Conservation (phyloP, 2,888 invertebrate genomes). For the Alcis repandata region DNA sequence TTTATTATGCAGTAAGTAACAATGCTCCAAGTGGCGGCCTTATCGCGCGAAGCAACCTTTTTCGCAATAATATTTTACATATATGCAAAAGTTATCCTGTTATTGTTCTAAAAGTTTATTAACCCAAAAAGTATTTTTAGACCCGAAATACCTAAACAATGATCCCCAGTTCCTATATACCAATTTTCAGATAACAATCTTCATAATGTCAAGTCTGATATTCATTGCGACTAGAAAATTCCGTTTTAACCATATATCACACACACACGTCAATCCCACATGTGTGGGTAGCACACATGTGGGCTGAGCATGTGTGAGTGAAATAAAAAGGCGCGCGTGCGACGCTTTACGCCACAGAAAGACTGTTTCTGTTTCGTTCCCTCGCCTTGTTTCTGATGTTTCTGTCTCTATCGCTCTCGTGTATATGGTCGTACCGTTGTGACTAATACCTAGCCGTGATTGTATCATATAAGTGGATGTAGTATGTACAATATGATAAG, state of each 20-base stretch:
- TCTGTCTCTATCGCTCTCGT: constrained; percentile 55
- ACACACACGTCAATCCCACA: constrained; percentile 43
- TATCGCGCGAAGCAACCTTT: no score
- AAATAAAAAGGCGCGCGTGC: constrained; percentile 72
- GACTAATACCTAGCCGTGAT: constrained; percentile 49
- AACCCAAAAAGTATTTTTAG: no score
- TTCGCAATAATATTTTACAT: no score
- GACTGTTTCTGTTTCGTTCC: constrained; percentile 55
- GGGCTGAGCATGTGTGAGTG: constrained; percentile 56
- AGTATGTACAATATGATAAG: constrained; percentile 5
- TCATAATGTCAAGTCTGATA: constrained; percentile 66
- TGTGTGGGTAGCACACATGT: constrained; percentile 41
- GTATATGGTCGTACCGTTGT: constrained; percentile 63
- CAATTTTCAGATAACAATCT: constrained; percentile 61
- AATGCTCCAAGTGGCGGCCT: no score
- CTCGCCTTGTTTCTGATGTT: constrained; percentile 26
- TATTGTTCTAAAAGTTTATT: no score
- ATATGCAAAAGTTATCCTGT: no score
- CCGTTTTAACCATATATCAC: constrained; percentile 64
- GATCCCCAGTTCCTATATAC: constrained; percentile 30
- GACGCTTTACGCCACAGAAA: constrained; percentile 69
- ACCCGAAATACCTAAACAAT: constrained; percentile 7
- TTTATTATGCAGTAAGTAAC: no score
- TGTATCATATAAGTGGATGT: constrained; percentile 36
- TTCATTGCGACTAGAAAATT: constrained; percentile 75